These are phyloP conservation scores for Agelaius tricolor DNA, from an alignment of 2,113 vertebrate species.

Conservation along the genomic window DNA sequence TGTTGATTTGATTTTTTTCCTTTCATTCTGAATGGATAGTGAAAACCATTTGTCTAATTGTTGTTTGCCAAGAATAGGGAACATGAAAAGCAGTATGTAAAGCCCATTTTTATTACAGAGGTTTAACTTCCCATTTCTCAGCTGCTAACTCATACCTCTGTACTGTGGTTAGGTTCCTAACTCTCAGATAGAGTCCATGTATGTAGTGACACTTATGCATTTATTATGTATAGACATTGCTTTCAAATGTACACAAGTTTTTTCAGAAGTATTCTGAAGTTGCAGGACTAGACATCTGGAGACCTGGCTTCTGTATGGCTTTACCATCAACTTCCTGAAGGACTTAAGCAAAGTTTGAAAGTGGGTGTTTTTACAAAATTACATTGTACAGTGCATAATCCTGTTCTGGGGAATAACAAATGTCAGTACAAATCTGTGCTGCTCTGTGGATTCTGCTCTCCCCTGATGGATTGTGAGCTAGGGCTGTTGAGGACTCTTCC, in stretches of 20 bases:
- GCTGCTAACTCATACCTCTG: background rate
- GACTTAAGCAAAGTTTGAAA: background rate
- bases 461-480: background rate
- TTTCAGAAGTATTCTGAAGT: slow-evolving; percentile 12
- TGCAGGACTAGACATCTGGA: background rate
- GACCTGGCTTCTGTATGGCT: background rate
- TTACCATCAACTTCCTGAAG: background rate
- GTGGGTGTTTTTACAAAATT: background rate
- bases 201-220: background rate
- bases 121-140: background rate
- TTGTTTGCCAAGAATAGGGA: background rate
- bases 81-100: background rate
- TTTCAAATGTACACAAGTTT: background rate
- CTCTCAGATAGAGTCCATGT: background rate
- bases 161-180: background rate
- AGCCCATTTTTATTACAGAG: background rate
- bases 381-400: background rate
- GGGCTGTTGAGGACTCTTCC: background rate
- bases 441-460: background rate
- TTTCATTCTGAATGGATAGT: background rate
- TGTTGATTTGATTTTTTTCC: background rate
- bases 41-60: background rate
- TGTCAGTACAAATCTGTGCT: background rate
- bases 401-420: background rate
- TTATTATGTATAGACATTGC: background rate